These are phyloP conservation scores for Callospermophilus lateralis DNA, from an alignment of 2,113 vertebrate species.

Conservation along the genomic window DNA sequence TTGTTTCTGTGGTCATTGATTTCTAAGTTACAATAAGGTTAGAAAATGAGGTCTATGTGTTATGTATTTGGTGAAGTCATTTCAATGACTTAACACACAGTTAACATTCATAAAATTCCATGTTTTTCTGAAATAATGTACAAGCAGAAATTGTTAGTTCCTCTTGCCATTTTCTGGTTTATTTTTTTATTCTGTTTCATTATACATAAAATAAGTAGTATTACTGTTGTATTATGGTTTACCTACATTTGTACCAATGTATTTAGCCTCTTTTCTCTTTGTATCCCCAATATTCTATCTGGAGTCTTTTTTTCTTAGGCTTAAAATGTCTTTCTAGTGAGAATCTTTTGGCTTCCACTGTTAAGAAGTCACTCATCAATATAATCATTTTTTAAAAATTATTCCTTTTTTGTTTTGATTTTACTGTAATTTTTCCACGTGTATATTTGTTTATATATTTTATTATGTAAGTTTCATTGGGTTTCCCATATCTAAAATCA, in stretches of 20 bases:
- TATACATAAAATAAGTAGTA: not conserved
- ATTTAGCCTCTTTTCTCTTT: not conserved
- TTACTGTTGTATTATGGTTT: not conserved
- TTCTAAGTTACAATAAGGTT: not conserved
- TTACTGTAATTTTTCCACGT: not conserved
- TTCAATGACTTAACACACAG: not conserved
- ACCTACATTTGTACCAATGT: not conserved
- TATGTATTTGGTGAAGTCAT: not conserved
- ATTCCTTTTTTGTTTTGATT: not conserved
- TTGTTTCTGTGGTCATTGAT: not conserved
- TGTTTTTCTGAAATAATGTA: not conserved
- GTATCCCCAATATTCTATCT: not conserved
- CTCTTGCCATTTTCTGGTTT: not conserved
- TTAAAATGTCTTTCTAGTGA: not conserved
- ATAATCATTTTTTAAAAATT: not conserved
- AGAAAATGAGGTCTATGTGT: not conserved
- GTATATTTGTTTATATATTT: constrained; percentile 5
- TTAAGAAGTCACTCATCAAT: not conserved
- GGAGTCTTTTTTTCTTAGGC: not conserved
- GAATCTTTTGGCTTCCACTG: not conserved
- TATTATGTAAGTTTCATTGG: not conserved
- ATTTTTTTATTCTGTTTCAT: not conserved
- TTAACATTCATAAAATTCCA: not conserved
- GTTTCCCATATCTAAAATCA: not conserved
- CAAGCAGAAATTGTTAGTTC: not conserved